A percentile compares a stretch with the other conserved stretches of the same genome.
These are phyloP conservation scores for Nannospalax galili DNA, from an alignment of 2,113 vertebrate species.

Conservation along the genomic window DNA sequence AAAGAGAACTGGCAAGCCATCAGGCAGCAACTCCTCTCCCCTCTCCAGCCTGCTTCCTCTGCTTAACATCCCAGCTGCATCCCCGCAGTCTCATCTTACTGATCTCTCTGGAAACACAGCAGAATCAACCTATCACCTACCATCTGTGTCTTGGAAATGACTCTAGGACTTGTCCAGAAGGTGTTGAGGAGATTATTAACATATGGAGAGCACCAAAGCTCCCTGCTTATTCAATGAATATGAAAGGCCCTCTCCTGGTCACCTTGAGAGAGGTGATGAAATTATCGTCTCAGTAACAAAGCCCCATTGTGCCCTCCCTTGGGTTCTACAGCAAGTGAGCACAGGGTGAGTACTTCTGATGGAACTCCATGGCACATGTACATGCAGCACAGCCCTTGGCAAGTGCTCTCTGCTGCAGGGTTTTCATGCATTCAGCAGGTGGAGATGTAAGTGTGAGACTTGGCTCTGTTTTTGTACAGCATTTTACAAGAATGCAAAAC, in stretches of 20 bases:
- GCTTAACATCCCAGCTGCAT: not conserved
- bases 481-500: not conserved
- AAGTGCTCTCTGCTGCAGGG: not conserved
- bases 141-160: slow-evolving; percentile 37
- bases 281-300: too few relatives aligned
- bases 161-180: slow-evolving; percentile 63
- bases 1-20: not conserved
- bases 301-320: slow-evolving; percentile 57
- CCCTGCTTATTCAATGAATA: slow-evolving; percentile 22
- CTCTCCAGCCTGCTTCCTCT: not conserved
- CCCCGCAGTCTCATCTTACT: not conserved
- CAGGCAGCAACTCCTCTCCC: not conserved
- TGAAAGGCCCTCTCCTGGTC: slow-evolving; percentile 55
- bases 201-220: not conserved
- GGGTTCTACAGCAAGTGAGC: slow-evolving; percentile 57
- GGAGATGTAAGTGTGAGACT: not conserved
- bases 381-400: slow-evolving; percentile 9
- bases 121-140: not conserved
- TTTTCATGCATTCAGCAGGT: slow-evolving; percentile 42
- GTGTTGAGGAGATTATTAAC: not conserved
- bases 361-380: slow-evolving; percentile 50
- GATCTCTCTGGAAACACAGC: not conserved
- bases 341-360: slow-evolving; percentile 19
- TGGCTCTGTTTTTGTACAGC: slow-evolving; percentile 35
- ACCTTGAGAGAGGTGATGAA: too few relatives aligned